phyloP scores from a whole-genome alignment of 92 coral and sea anemone species.

The Epizoanthus rinbou region DNA sequence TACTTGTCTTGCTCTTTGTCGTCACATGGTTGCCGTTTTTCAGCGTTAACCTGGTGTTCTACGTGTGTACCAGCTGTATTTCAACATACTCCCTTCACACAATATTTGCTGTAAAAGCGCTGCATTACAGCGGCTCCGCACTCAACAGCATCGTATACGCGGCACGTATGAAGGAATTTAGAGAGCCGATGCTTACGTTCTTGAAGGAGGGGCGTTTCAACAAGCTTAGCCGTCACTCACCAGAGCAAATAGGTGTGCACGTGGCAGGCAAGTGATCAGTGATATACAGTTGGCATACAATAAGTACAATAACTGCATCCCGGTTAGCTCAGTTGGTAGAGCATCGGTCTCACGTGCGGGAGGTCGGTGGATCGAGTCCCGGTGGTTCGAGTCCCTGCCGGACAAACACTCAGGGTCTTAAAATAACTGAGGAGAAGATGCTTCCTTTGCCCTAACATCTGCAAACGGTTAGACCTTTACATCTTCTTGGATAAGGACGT shows the following conservation, averaged over 20 bases:
- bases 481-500: too few species aligned
- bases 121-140: conserved; percentile 79
- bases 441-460: too few species aligned
- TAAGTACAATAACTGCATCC: too few species aligned
- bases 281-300: too few species aligned
- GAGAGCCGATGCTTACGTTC: conserved; percentile 67
- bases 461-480: too few species aligned
- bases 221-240: not conserved
- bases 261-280: too few species aligned
- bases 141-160: conserved; percentile 71
- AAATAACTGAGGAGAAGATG: too few species aligned
- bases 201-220: conserved; percentile 51
- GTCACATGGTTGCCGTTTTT: conserved; percentile 83
- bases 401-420: too few species aligned
- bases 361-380: too few species aligned
- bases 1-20: conserved; percentile 62
- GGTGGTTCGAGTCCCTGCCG: too few species aligned
- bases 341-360: too few species aligned
- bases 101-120: conserved; percentile 66
- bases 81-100: conserved; percentile 39
- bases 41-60: conserved; percentile 69
- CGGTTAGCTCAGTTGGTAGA: too few species aligned
- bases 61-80: conserved; percentile 57
- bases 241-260: not conserved
- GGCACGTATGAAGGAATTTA: conserved; percentile 77